Conservation (phyloP, 2,888 invertebrate genomes). For the Papilio elwesi region DNA sequence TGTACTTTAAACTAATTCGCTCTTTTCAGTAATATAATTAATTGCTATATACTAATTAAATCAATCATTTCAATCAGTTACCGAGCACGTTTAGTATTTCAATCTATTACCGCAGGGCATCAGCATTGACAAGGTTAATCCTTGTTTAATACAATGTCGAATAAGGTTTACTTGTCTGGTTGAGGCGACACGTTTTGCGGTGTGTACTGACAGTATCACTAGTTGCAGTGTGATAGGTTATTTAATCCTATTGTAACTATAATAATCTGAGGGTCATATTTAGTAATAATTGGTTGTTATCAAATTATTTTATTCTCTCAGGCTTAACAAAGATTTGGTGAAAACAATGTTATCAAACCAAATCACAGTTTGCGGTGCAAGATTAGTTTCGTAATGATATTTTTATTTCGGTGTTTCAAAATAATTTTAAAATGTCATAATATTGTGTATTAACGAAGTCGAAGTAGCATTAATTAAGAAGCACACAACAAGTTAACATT, state of each 20-base stretch:
- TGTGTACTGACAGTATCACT: background rate
- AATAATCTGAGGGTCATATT: background rate
- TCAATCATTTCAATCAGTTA: background rate
- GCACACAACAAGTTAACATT: background rate
- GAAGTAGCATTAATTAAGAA: background rate
- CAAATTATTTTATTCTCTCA: background rate
- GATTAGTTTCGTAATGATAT: background rate
- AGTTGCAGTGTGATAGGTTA: background rate
- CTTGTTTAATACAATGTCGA: background rate
- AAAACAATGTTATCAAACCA: too few relatives aligned
- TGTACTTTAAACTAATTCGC: too few relatives aligned
- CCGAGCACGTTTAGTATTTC: background rate
- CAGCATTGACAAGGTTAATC: slow-evolving; percentile 8
- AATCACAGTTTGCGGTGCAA: too few relatives aligned
- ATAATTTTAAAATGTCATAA: too few relatives aligned
- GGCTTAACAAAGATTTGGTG: background rate
- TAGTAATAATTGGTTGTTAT: background rate
- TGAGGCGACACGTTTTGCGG: slow-evolving; percentile 17
- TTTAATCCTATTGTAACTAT: background rate
- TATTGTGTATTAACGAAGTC: background rate
- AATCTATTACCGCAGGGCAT: slow-evolving; percentile 9
- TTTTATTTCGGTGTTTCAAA: background rate
- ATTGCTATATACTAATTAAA: background rate
- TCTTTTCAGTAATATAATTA: background rate
- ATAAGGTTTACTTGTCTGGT: slow-evolving; percentile 12